Evolutionary conservation across 1,140 invertebrate genomes (phyloP).

Genomic region (Plutomurus gul): DNA sequence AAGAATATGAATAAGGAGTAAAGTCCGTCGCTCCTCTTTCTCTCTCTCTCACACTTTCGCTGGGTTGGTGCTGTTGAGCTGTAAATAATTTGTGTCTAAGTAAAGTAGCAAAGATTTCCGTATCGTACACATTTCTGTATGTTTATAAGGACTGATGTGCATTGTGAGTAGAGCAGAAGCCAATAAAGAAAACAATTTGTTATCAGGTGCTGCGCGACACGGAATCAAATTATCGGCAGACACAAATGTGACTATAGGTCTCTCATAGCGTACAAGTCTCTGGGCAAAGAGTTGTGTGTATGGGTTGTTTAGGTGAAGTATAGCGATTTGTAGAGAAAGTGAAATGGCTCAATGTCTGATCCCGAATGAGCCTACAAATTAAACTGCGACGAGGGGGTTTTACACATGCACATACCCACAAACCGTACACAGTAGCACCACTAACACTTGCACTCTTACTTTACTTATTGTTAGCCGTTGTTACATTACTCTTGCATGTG

Average conservation of each 20-base stretch:
- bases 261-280: background rate
- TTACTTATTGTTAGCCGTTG: conserved; percentile 5
- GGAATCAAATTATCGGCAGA: conserved; percentile 28
- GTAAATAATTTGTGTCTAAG: conserved; percentile 28
- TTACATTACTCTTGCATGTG: conserved; percentile 12
- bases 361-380: conserved; percentile 28
- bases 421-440: no score
- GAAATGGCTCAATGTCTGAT: conserved; percentile 28
- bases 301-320: conserved; percentile 26
- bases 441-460: conserved; percentile 2
- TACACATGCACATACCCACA: background rate
- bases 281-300: background rate
- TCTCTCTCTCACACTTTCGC: background rate
- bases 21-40: background rate
- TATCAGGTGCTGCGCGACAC: conserved; percentile 25
- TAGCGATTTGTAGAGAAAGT: conserved; percentile 26
- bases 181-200: conserved; percentile 30
- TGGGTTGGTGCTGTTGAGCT: background rate
- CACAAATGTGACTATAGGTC: conserved; percentile 15
- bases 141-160: conserved; percentile 20
- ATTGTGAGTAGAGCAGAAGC: conserved; percentile 13
- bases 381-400: conserved; percentile 25
- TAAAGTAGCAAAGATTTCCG: conserved; percentile 20
- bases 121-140: conserved; percentile 12
- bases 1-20: no score